Evolutionary conservation across 53 echinoderm and acorn worm species (phyloP), one percentile per base, ranked within the genome.

Genomic region (Arbacia lixula): DNA sequence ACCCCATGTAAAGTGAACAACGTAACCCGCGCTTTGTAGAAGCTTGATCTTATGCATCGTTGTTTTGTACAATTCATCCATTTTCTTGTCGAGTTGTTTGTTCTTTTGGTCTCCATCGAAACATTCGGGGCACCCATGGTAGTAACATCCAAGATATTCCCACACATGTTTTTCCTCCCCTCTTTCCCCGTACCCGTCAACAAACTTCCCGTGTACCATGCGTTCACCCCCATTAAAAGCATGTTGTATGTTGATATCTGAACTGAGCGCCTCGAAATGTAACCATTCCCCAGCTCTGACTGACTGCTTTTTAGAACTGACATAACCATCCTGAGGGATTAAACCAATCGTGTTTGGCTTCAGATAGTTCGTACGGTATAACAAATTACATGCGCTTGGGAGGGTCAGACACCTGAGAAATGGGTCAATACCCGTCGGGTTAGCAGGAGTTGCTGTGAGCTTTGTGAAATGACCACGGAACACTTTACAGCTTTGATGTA

Each of bases 251-350:
- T 68, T 12, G 1, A 68, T 39, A 1, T 41, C 68, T 3, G 22
- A 25, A 10, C 4, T 21, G 0, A 21, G 4, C 2, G 38, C 10
- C 12, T 38, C 68, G 38, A 25, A n/a, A 0, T 68, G 38, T 2
- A 72, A 28, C 72, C 72, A 72, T 72, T 72, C 30, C 33, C 50
- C 50, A 2, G 55, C 55, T 22, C 14, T 57, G 22, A 76, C 19
- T 1, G 76, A 76, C 21, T 76, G 76, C 33, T 57, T 22, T 54
- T 76, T 35, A 1, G 36, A 5, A 36, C 25, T 76, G 36, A 6
- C 35, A 39, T 76, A 76, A 39, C 76, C 76, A 20, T 56, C 56
- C 34, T 39, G 34, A 9, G 76, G 76, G 2, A 76, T 76, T 5
- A 76, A 37, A 36, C 57, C 76, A 12, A 76, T 76, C 29, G 31